phyloP scores from a whole-genome alignment of 2,888 invertebrate genomes.

The Epirrhoe alternata region DNA sequence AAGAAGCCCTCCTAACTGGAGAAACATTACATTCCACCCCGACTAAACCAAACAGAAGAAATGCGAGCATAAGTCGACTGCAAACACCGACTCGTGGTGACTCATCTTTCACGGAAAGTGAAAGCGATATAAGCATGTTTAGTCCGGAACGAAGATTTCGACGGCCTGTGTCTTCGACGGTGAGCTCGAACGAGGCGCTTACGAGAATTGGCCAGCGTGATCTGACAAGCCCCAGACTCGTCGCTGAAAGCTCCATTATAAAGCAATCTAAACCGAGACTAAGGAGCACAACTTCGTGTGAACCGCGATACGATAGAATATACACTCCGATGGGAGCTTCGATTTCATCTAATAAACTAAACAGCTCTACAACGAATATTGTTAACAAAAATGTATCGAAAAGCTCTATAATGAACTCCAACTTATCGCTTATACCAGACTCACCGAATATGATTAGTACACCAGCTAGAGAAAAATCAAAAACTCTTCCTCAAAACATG shows the following conservation, averaged over 20 bases:
- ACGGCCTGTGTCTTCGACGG: constrained; percentile 74
- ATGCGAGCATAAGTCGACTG: constrained; percentile 62
- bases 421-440: constrained; percentile 78
- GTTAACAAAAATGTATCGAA: constrained; percentile 64
- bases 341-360: constrained; percentile 72
- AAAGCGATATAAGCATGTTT: constrained; percentile 74
- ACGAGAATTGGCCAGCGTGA: constrained; percentile 73
- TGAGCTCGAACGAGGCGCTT: constrained; percentile 77
- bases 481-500: constrained; percentile 86
- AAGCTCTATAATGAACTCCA: constrained; percentile 73
- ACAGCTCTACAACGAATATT: constrained; percentile 70
- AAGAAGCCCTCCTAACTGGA: constrained; percentile 75
- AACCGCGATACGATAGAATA: constrained; percentile 79
- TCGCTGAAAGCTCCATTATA: constrained; percentile 66
- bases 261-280: constrained; percentile 72
- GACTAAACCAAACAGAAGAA: constrained; percentile 66
- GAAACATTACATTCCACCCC: constrained; percentile 58
- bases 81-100: constrained; percentile 67
- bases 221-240: constrained; percentile 72
- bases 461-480: constrained; percentile 83
- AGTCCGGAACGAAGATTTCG: constrained; percentile 72
- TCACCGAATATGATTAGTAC: constrained; percentile 73
- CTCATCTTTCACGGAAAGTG: constrained; percentile 77
- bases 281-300: constrained; percentile 76
- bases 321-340: constrained; percentile 74